Evolutionary conservation across 2,888 invertebrate species (phyloP), one percentile per base, ranked within the genome.

Genomic region (Dromius quadrimaculatus): DNA sequence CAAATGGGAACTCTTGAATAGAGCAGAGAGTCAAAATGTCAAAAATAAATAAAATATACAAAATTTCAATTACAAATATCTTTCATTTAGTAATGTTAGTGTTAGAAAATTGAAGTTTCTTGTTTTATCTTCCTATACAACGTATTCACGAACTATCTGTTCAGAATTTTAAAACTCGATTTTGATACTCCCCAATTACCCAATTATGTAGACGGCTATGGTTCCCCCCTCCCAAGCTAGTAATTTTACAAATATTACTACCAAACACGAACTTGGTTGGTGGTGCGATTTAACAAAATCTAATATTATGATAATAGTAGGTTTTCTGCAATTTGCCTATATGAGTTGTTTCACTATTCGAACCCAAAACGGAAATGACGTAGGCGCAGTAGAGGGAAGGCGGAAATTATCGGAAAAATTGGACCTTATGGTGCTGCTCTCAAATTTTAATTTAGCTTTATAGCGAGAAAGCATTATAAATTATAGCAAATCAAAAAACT

Each of bases 241-340:
- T 59, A 59, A 59, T 59, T 59, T 59, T n/a, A 36, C 59, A 63
- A 63, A 63, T 64, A 64, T 64, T 64, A 34, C 47, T 47, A 13
- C 28, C 17, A 45, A 64, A 45, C 64, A 64, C 64, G 64, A 64
- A 64, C 63, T 28, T 32, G 9, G 8, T 19, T 13, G 23, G 19
- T 23, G 45, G 45, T 34, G 47, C 47, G 64, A 64, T 63, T 64
- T 64, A 15, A 13, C 47, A 28, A 64, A 64, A 64, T 64, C 45
- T 64, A 64, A 64, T 64, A 64, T 64, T 64, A 64, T 47, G 28
- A 64, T 64, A 64, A 64, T 64, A 13, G 47, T 15, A 28, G 45
- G 64, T 17, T 59, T 8, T 2, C 19, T 6, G 20, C 36, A 59
- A 59, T 59, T 59, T 59, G 34, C 19, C 59, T 36, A 59, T 59